Evolutionary conservation across 2,888 invertebrate genomes (phyloP), one percentile per base, ranked within the genome.

Genomic region (Oconnorella tubifera): DNA sequence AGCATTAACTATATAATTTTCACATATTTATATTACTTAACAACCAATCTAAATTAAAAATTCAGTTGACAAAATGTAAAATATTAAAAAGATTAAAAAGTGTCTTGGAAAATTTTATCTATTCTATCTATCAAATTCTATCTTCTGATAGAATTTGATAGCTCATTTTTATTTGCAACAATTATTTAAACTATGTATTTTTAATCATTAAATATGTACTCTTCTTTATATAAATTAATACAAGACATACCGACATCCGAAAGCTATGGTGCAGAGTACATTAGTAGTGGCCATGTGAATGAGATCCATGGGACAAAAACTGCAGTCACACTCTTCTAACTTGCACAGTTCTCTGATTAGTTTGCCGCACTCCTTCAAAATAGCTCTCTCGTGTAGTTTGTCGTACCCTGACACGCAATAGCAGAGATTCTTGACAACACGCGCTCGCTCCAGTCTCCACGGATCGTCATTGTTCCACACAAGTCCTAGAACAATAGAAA

Each of bases 191-290:
- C n/a, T n/a, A n/a, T n/a, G n/a, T n/a, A n/a, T n/a, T n/a, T n/a
- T n/a, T n/a, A n/a, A n/a, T n/a, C n/a, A n/a, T n/a, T n/a, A n/a
- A n/a, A n/a, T n/a, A n/a, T n/a, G n/a, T n/a, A n/a, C n/a, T n/a
- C n/a, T n/a, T n/a, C n/a, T n/a, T n/a, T n/a, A n/a, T n/a, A n/a
- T n/a, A n/a, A n/a, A n/a, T n/a, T n/a, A n/a, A n/a, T n/a, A n/a
- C n/a, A n/a, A n/a, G n/a, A 56, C 56, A 31, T 56, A n/a, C n/a
- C n/a, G n/a, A 48, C 59, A 58, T 33, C 59, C 59, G 25, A 58
- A 58, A 28, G 40, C 23, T 28, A 33, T 33, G 32, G 40, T 33
- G 27, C 25, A 32, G 33, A 58, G n/a, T 33, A 58, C 40, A 48
- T 58, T 40, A 27, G 59, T 58, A 48, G 40, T 48, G 1, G 32